Percentiles rank a stretch among this genome's conserved stretches.
Conservation (phyloP, 2,113 vertebrate genomes). For the Numida meleagris region DNA sequence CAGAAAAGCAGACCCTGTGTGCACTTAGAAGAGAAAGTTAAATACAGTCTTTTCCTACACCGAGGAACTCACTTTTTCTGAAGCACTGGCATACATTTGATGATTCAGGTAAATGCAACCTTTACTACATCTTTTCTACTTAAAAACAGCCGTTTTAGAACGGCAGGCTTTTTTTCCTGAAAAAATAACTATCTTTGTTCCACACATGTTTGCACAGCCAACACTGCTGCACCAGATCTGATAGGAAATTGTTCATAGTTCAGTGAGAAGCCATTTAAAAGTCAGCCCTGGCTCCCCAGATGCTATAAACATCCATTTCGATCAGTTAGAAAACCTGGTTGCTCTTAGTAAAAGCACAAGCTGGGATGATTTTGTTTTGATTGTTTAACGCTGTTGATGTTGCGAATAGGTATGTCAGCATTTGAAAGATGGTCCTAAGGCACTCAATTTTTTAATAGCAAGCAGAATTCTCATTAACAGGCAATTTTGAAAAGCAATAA, state of each 20-base stretch:
- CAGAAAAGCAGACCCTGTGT: too few species aligned
- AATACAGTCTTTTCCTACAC: background rate
- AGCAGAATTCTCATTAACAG: conserved; percentile 64
- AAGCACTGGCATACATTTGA: background rate
- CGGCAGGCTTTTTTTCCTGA: background rate
- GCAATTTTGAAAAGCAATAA: conserved; percentile 59
- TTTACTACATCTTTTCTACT: background rate
- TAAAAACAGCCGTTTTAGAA: background rate
- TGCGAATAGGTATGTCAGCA: conserved; percentile 51
- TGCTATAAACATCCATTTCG: conserved; percentile 42
- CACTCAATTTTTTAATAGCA: conserved; percentile 30
- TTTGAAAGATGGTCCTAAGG: conserved; percentile 45
- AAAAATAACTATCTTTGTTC: background rate
- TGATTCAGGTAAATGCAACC: background rate
- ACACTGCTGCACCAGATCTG: background rate
- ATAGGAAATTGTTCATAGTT: background rate
- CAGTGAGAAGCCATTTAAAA: conserved; percentile 29
- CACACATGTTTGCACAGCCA: background rate
- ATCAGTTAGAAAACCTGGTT: conserved; percentile 21
- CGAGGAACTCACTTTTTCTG: background rate
- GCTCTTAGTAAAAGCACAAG: conserved; percentile 33
- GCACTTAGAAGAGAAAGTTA: background rate
- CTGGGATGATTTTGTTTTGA: conserved; percentile 41
- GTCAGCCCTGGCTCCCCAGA: conserved; percentile 11
- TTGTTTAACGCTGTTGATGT: conserved; percentile 55